Conservation (phyloP, 2,113 vertebrate species). For the Octodon degus region DNA sequence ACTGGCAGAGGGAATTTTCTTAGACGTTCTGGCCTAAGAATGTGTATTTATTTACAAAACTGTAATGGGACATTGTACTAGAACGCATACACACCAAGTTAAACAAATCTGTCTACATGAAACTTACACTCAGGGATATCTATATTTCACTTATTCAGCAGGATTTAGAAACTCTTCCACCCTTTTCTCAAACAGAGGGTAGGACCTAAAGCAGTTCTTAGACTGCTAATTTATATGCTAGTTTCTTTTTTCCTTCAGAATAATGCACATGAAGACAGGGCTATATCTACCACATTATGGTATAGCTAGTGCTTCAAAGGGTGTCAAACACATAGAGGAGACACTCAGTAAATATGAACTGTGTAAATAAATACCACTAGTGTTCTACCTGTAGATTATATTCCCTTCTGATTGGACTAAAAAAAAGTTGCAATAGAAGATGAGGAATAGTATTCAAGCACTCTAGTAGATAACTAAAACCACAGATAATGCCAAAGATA, state of each 20-base stretch:
- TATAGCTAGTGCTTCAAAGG: background rate
- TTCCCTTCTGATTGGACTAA: background rate
- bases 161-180: background rate
- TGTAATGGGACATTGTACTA: background rate
- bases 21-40: background rate
- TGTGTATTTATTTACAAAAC: background rate
- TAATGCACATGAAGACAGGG: background rate
- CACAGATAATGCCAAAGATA: background rate
- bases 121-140: background rate
- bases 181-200: background rate
- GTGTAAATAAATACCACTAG: background rate
- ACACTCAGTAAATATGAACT: no score
- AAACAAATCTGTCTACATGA: background rate
- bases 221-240: background rate
- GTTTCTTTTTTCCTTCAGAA: background rate
- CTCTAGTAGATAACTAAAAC: background rate
- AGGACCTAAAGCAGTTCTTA: background rate
- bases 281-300: background rate
- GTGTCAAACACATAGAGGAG: background rate
- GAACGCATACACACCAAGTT: background rate
- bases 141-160: background rate
- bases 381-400: background rate
- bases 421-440: background rate
- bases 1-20: background rate
- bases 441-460: background rate